phyloP scores from a whole-genome alignment of 2,888 invertebrate genomes.

The Euspilapteryx auroguttella region DNA sequence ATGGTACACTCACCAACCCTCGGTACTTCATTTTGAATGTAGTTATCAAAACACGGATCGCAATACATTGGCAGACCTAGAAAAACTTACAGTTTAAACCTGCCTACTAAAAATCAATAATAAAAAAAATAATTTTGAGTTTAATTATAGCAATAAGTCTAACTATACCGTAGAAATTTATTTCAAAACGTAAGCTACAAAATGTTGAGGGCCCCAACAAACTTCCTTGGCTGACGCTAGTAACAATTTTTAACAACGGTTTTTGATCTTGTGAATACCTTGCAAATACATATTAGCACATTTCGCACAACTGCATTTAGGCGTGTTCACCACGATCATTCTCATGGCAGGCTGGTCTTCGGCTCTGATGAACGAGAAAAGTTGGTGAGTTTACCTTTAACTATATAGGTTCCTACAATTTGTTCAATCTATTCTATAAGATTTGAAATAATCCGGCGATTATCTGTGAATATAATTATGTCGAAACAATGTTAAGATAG shows the following conservation, averaged over 20 bases:
- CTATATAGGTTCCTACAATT: not conserved
- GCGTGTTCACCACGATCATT: not conserved
- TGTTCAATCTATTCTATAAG: not conserved
- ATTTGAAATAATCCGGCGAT: not conserved
- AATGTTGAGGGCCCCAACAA: too few relatives aligned
- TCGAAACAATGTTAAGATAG: too few relatives aligned
- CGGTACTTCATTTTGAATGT: conserved; percentile 20
- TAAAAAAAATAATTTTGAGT: too few relatives aligned
- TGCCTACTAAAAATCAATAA: too few relatives aligned
- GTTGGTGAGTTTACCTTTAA: not conserved
- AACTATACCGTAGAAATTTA: too few relatives aligned
- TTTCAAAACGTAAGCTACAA: too few relatives aligned
- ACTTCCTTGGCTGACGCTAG: too few relatives aligned
- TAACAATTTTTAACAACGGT: too few relatives aligned
- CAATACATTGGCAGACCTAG: conserved; percentile 26
- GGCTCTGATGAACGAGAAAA: too few relatives aligned
- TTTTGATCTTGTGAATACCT: too few relatives aligned
- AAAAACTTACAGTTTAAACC: conserved; percentile 14
- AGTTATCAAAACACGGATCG: conserved; percentile 14
- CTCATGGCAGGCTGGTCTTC: not conserved
- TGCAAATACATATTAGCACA: too few relatives aligned
- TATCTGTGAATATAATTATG: not conserved
- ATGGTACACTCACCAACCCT: conserved; percentile 48
- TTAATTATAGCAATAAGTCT: too few relatives aligned
- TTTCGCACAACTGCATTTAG: conserved; percentile 2